These are phyloP conservation scores for Trilocha varians DNA, from an alignment of 2,888 invertebrate genomes.

Conservation along the genomic window DNA sequence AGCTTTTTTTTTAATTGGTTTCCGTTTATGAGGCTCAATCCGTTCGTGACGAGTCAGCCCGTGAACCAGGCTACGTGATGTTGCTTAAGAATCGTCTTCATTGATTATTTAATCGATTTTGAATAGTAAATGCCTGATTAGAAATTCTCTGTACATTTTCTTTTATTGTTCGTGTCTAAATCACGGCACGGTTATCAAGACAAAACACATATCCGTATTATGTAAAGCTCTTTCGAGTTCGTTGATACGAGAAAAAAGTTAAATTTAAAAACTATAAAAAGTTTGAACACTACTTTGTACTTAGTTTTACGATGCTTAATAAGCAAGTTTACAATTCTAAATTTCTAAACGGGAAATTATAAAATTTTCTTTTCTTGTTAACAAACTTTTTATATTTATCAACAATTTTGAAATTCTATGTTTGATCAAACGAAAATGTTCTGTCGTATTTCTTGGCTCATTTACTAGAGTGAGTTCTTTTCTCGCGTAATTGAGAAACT, in stretches of 20 bases:
- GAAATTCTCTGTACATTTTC: conserved; percentile 18
- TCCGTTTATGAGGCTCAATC: background rate
- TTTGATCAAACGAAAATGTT: no score
- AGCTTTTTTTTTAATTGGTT: conserved; percentile 27
- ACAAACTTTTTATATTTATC: no score
- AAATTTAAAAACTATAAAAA: no score
- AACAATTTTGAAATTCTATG: no score
- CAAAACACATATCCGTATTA: background rate
- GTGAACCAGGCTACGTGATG: conserved; percentile 18
- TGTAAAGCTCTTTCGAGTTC: background rate
- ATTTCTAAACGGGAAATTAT: no score
- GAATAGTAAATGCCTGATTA: conserved; percentile 17
- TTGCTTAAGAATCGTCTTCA: conserved; percentile 20
- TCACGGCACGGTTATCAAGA: conserved; percentile 10
- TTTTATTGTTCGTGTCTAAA: conserved; percentile 15
- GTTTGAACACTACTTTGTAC: no score
- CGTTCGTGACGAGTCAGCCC: conserved; percentile 2
- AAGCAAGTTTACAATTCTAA: no score
- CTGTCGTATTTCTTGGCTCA: no score
- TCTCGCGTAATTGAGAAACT: no score
- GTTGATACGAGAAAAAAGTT: background rate
- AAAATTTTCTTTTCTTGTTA: no score
- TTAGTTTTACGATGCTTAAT: no score
- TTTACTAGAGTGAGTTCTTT: no score
- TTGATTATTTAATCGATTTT: conserved; percentile 23